phyloP scores from a whole-genome alignment of 2,113 vertebrate species.

The Platysteira castanea region DNA sequence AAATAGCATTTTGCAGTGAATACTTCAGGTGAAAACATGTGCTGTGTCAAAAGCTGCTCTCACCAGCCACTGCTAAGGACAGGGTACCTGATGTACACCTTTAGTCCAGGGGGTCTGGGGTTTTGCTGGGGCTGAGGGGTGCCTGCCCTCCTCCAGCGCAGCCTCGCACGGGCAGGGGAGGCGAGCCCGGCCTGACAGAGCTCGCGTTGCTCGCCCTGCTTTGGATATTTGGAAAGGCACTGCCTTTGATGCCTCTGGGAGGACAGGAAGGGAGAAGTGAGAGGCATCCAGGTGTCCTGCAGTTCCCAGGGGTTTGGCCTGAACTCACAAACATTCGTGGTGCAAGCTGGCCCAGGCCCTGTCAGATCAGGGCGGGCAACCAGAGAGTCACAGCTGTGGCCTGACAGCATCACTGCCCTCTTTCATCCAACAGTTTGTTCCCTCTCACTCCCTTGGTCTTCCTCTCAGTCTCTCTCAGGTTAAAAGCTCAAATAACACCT shows the following conservation, averaged over 20 bases:
- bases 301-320: rapidly evolving
- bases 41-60: neutral
- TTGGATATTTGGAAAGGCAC: neutral
- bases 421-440: neutral
- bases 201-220: neutral
- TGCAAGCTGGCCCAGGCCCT: neutral
- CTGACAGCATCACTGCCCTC: neutral
- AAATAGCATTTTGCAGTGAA: constrained; percentile 4
- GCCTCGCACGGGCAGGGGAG: rapidly evolving
- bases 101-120: neutral
- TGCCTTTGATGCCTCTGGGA: neutral
- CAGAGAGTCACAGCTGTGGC: neutral
- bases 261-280: neutral
- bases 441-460: neutral
- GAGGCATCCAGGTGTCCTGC: neutral
- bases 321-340: rapidly evolving
- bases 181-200: neutral
- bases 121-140: neutral
- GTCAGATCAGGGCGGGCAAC: neutral
- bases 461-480: neutral
- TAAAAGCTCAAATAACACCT: neutral
- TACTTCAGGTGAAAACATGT: neutral
- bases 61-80: neutral
- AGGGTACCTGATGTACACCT: neutral
- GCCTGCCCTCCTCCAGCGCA: neutral